phyloP scores from a whole-genome alignment of 2,113 vertebrate genomes.

The Sclerurus mexicanus region DNA sequence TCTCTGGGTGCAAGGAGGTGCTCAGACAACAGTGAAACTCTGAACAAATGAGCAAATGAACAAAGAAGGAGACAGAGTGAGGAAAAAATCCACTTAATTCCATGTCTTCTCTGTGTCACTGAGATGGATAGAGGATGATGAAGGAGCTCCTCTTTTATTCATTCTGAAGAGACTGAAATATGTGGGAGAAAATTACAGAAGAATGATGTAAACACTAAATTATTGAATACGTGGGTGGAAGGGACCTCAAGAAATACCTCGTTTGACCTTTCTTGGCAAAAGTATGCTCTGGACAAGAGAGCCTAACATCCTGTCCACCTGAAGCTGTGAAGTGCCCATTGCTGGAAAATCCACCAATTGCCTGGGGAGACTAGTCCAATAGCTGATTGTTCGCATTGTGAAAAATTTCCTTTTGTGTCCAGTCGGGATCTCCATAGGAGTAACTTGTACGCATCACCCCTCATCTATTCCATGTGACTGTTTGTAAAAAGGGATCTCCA shows the following conservation, averaged over 20 bases:
- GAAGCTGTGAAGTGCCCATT: not conserved
- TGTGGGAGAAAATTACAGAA: not conserved
- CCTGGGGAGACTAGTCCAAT: not conserved
- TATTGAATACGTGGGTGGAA: not conserved
- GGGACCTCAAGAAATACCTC: not conserved
- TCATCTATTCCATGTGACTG: not conserved
- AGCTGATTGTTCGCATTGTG: not conserved
- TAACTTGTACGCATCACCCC: not conserved
- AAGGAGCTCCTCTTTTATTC: not conserved
- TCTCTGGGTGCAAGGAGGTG: not conserved
- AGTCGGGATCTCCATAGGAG: not conserved
- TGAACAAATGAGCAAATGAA: not conserved
- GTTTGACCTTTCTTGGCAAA: not conserved
- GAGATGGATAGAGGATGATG: not conserved
- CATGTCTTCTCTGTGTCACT: not conserved
- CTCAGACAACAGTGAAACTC: not conserved
- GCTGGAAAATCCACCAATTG: not conserved
- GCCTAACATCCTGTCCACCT: not conserved
- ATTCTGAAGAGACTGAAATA: not conserved
- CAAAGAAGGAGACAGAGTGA: not conserved
- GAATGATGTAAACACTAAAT: not conserved
- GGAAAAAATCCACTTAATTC: not conserved
- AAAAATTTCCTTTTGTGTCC: not conserved
- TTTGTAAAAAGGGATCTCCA: not conserved
- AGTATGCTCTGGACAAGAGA: not conserved